A percentile compares a stretch with the other conserved stretches of the same genome.
Conservation (phyloP, 2,888 invertebrate genomes). For the Allygus modestus region DNA sequence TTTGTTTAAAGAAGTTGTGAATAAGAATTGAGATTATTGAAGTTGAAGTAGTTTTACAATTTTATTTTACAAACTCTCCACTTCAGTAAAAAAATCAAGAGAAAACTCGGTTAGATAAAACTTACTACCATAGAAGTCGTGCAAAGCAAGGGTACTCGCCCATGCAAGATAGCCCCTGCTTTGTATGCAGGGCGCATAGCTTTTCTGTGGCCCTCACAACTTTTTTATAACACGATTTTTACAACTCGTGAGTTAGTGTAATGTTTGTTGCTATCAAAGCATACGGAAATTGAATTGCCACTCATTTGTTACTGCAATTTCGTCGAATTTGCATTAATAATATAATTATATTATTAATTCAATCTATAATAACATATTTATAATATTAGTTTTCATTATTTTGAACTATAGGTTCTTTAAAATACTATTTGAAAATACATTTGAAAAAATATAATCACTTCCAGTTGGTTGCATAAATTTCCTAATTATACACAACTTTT, state of each 20-base stretch:
- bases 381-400: too few relatives aligned
- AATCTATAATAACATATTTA: too few relatives aligned
- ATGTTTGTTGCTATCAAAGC: neutral
- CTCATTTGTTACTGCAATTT: too few relatives aligned
- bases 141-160: neutral
- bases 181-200: conserved; percentile 19
- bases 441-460: too few relatives aligned
- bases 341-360: too few relatives aligned
- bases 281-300: neutral
- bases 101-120: conserved; percentile 6
- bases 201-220: conserved; percentile 37
- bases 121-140: conserved; percentile 4
- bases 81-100: neutral
- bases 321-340: too few relatives aligned
- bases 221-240: conserved; percentile 30
- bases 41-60: neutral
- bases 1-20: too few relatives aligned
- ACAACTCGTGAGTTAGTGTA: conserved; percentile 5
- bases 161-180: conserved; percentile 18
- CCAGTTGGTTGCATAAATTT: too few relatives aligned
- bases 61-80: neutral
- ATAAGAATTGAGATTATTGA: too few relatives aligned
- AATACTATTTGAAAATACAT: too few relatives aligned
- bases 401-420: too few relatives aligned
- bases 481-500: too few relatives aligned